A percentile compares a stretch with the other conserved stretches of the same genome.
Conservation (phyloP, 2,797 vertebrate species). For the Periophthalmus magnuspinnatus region DNA sequence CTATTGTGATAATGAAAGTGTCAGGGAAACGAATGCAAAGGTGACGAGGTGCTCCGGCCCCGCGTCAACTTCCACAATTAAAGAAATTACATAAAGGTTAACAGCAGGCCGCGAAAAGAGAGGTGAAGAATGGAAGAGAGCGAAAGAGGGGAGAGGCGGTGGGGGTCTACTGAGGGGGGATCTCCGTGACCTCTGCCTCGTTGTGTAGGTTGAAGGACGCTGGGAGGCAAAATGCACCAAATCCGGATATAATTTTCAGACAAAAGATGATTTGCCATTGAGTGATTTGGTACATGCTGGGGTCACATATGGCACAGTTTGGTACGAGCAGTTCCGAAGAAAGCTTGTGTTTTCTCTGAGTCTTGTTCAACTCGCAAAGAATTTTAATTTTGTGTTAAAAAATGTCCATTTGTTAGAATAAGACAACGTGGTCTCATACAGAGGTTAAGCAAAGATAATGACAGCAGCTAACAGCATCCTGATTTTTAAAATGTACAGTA, state of each 20-base stretch:
- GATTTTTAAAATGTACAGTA: not conserved
- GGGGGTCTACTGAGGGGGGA: slow-evolving; percentile 12
- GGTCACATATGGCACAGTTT: slow-evolving; percentile 3
- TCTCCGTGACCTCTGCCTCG: slow-evolving; percentile 47
- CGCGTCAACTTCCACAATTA: slow-evolving; percentile 62
- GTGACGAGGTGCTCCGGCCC: slow-evolving; percentile 39
- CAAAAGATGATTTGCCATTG: slow-evolving; percentile 8
- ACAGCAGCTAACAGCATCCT: not conserved
- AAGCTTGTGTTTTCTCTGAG: not conserved
- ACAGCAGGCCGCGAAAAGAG: slow-evolving; percentile 32
- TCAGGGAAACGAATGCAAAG: slow-evolving; percentile 63
- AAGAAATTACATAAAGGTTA: slow-evolving; percentile 67
- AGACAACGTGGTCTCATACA: not conserved
- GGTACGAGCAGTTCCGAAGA: not conserved
- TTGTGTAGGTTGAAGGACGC: slow-evolving; percentile 53
- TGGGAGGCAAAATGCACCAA: slow-evolving; percentile 38
- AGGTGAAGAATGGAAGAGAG: slow-evolving; percentile 32
- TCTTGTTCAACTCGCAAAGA: not conserved
- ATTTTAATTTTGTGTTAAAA: not conserved
- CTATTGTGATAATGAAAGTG: slow-evolving; percentile 75
- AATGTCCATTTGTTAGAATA: not conserved
- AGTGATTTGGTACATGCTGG: not conserved
- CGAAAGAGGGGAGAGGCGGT: not conserved
- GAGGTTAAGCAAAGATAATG: not conserved
- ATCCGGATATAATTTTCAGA: slow-evolving; percentile 27